These are phyloP conservation scores for Chelonia mydas DNA, from an alignment of 2,797 vertebrate genomes.

Conservation along the genomic window DNA sequence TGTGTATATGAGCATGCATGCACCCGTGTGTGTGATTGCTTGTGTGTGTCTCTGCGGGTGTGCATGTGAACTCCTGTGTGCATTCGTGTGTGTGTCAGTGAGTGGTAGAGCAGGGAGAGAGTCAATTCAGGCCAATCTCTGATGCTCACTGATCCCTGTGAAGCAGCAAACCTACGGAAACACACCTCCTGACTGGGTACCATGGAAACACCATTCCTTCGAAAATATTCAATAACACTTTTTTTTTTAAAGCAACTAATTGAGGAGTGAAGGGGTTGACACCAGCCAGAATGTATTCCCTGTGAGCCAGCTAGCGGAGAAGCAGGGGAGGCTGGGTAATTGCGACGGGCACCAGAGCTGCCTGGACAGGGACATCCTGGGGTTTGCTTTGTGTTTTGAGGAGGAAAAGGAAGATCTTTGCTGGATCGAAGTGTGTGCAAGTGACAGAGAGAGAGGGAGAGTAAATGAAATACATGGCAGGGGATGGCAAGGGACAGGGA, in stretches of 20 bases:
- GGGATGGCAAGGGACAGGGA: not conserved
- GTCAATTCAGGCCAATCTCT: not conserved
- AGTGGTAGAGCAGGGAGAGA: not conserved
- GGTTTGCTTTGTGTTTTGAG: fast-evolving
- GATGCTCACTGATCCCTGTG: not conserved
- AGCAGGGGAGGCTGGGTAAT: not conserved
- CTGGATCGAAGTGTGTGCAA: not conserved
- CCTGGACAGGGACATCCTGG: not conserved
- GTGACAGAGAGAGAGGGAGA: not conserved
- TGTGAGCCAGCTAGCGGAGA: not conserved
- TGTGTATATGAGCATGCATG: too few species aligned
- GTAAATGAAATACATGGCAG: not conserved
- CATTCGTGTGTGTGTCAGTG: not conserved
- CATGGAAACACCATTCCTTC: constrained; percentile 78
- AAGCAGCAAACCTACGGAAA: constrained; percentile 38
- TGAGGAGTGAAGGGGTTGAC: constrained; percentile 53
- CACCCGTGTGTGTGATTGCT: not conserved
- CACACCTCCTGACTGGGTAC: constrained; percentile 65
- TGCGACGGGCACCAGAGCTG: not conserved
- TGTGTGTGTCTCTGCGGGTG: too few species aligned
- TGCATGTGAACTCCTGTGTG: too few species aligned
- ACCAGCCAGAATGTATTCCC: not conserved
- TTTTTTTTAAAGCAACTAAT: constrained; percentile 71
- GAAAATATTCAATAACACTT: constrained; percentile 64
- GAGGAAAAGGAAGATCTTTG: too few species aligned